Evolutionary conservation across 2,888 invertebrate genomes (phyloP), one percentile per base, ranked within the genome.

Genomic region (Danaus chrysippus): DNA sequence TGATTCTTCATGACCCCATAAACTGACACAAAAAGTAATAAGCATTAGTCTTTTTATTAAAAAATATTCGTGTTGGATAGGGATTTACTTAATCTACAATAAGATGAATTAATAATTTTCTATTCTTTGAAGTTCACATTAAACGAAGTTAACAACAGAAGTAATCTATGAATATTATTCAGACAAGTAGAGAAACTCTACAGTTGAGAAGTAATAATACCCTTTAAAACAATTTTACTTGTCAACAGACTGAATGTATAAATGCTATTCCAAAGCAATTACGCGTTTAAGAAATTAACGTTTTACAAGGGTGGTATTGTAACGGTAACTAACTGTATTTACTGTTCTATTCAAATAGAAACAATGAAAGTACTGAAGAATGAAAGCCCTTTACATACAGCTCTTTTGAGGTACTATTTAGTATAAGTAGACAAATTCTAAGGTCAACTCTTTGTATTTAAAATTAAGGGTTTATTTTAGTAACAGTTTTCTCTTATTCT

Each of bases 301-400:
- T 60, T 64, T 64, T 59, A 66, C 62, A 66, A 61, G 58, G 49
- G 58, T 13, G 58, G 58, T 62, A 65, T 68, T 68, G 67, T 68
- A 62, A 42, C 56, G 62, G 61, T 67, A 61, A 62, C 62, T 67
- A 68, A 68, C 65, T 57, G 61, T 65, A 62, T 67, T 67, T 64
- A 52, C 61, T 56, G 60, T 62, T 66, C 67, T 62, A 65, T 68
- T 67, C 62, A 68, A 67, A 67, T 59, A 63, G 65, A 59, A 67
- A 67, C 67, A 67, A 67, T 63, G 64, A 65, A 59, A 17, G 49
- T 41, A 58, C 59, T 63, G 60, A 65, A 61, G 64, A 23, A 60
- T 34, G 61, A 65, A 65, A 67, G 57, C 62, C 62, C 65, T 67
- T 64, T 67, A 67, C 64, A 68, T 58, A 62, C 62, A 64, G 52